These are phyloP conservation scores for Aurelia aurita complex sp. Pacific DNA, from an alignment of 30 jellyfish, hydroid and myxozoan genomes.

Conservation along the genomic window DNA sequence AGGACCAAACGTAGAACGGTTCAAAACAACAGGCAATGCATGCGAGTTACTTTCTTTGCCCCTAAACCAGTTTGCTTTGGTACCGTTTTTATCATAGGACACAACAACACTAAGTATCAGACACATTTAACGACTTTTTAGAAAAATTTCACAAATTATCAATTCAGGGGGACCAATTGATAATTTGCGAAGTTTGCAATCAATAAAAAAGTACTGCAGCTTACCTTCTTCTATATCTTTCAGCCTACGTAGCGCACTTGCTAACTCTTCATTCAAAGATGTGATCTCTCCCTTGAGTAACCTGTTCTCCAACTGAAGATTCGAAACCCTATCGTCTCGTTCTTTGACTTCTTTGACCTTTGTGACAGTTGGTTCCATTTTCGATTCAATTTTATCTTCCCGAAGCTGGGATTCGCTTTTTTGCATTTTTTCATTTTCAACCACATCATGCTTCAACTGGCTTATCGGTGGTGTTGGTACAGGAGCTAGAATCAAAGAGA, in stretches of 20 bases:
- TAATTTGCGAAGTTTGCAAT: neutral
- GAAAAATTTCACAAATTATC: too few species aligned
- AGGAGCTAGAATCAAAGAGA: too few species aligned
- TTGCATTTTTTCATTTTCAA: neutral
- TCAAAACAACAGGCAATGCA: too few species aligned
- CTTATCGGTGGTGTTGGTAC: too few species aligned
- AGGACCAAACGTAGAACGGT: too few species aligned
- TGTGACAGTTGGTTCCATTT: neutral
- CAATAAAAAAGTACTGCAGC: neutral
- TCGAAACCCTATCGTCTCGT: slow-evolving; percentile 73
- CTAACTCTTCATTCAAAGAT: slow-evolving; percentile 85
- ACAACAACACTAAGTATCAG: too few species aligned
- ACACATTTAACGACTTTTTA: too few species aligned
- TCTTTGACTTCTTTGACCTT: slow-evolving; percentile 5
- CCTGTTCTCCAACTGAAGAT: slow-evolving; percentile 87
- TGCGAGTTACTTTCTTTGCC: too few species aligned
- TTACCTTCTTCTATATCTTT: slow-evolving; percentile 81
- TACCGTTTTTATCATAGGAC: too few species aligned
- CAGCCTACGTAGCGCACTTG: slow-evolving; percentile 56
- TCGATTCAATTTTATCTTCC: neutral
- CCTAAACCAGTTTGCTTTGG: too few species aligned
- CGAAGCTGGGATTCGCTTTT: neutral
- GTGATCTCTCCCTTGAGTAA: slow-evolving; percentile 82
- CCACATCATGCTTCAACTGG: neutral
- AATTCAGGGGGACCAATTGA: too few species aligned